These are phyloP conservation scores for Drosophila kohkoa DNA, from an alignment of 1,140 invertebrate genomes.

Conservation along the genomic window DNA sequence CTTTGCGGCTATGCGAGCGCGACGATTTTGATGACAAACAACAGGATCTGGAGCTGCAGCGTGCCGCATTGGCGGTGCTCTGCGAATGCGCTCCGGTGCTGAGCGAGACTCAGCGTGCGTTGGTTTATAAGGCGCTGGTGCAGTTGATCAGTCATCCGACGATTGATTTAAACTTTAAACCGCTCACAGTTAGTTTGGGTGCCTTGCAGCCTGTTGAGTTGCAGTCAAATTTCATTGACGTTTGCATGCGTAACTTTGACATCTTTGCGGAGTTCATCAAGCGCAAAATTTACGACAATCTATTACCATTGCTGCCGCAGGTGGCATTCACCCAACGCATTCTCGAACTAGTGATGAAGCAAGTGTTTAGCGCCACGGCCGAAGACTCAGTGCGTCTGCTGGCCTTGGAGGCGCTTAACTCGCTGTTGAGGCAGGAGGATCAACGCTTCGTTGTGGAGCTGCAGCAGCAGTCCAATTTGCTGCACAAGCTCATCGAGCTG, in stretches of 20 bases:
- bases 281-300: conserved; percentile 69
- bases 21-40: conserved; percentile 47
- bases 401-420: conserved; percentile 68
- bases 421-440: conserved; percentile 62
- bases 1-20: conserved; percentile 53
- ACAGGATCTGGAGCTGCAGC: conserved; percentile 66
- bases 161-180: conserved; percentile 71
- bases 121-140: conserved; percentile 72
- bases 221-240: conserved; percentile 72
- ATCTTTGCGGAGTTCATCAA: conserved; percentile 73
- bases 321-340: conserved; percentile 75
- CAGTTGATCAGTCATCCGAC: conserved; percentile 66
- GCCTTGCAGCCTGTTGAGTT: conserved; percentile 63
- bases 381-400: conserved; percentile 50
- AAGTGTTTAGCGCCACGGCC: conserved; percentile 48
- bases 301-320: conserved; percentile 68
- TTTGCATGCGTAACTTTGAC: conserved; percentile 67
- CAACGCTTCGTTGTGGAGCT: conserved; percentile 66
- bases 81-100: conserved; percentile 66
- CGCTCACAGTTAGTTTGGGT: conserved; percentile 39
- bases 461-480: conserved; percentile 69
- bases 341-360: conserved; percentile 66
- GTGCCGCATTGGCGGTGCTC: conserved; percentile 58
- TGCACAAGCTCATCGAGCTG: conserved; percentile 70
- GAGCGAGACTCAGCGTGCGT: conserved; percentile 67